Base-by-base conservation (phyloP, 2,888 invertebrate species). In the Chrysolina americana region DNA sequence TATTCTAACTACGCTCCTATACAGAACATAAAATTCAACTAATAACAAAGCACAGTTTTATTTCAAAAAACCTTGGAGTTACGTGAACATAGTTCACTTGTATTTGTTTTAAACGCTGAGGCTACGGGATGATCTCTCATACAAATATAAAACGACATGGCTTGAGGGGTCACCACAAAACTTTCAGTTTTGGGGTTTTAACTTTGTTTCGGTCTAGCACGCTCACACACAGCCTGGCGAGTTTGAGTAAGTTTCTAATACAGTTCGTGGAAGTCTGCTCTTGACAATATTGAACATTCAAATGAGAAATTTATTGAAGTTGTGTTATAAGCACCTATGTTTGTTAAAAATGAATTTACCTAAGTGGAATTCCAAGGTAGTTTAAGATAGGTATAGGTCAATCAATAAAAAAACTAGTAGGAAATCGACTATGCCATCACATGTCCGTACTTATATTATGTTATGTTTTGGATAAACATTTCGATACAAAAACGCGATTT, bases 201-300 rank as follows among this genome's bases (percentile, higher is more conserved):
- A 53, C 53, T 53, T 53, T 23, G 19, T 53, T 36, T 21, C 48
- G 17, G 21, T 53, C 53, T 53, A 53, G 53, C 53, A 53, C 53
- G 53, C 19, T 53, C 21, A 53, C 53, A 53, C 53, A 48, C 48
- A 17, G 48, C 17, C 17, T 9, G 53, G 9, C 21, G 53, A 53
- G 53, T 53, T 53, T 13, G 53, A 53, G 11, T 53, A 21, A 53
- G 23, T 53, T 53, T 17, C 53, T 21, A 19, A 19, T 53, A 21
- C 10, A 53, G 53, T 53, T 13, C 21, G 21, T 21, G 19, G 10
- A 53, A 53, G 53, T 53, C 53, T 53, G 53, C 53, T 13, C 19
- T 13, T 53, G 53, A 53, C 53, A 53, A 53, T 21, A 53, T 53
- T 53, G 53, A 53, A 21, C 53, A 53, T 53, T 53, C 53, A 19